Base-by-base conservation (phyloP, 2,797 vertebrate genomes). In the Danio aesculapii region DNA sequence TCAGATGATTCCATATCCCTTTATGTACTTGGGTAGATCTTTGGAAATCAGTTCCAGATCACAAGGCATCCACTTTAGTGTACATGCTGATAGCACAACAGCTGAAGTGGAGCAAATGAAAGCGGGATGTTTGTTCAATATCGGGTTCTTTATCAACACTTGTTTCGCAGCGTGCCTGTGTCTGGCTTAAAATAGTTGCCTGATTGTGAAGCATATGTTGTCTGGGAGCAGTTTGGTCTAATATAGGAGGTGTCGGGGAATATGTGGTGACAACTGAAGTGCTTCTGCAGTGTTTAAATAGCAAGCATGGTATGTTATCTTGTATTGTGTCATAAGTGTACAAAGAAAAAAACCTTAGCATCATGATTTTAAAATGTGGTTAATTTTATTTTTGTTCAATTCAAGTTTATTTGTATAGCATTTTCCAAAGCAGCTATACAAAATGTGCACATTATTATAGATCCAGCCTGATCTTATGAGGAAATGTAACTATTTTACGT, bases 221-320 rank as follows among this genome's bases (percentile, higher is more conserved):
- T 9, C 19, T 13, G 13, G 44, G 49, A 6, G n/a, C 6, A 7
- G 12, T 61, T n/a, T 74, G 30, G 70, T 75, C 49, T 62, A 67
- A 81, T 66, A 75, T 19, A 64, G 58, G 14, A 53, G 16, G 53
- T 62, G 50, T 76, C 7, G 30, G n/a, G 78, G 30, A 19, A 57
- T 69, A 13, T 10, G 53, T 52, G n/a, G 9, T 10, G 47, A 63
- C 41, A 73, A 30, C 52, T 30, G 53, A 66, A 69, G 43, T 21
- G 43, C 43, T 68, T 12, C 49, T 39, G 14, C 0, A 11, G 5
- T 43, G 53, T 62, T 57, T 16, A 81, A 52, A 61, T 73, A 16
- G 10, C 14, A 5, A 5, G 7, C 7, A 19, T 41, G 44, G 9
- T 2, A 43, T n/a, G 55, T 61, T 55, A n/a, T n/a, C n/a, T n/a